Evolutionary conservation across 2,888 invertebrate species (phyloP).

Genomic region (Drosophila lutescens): DNA sequence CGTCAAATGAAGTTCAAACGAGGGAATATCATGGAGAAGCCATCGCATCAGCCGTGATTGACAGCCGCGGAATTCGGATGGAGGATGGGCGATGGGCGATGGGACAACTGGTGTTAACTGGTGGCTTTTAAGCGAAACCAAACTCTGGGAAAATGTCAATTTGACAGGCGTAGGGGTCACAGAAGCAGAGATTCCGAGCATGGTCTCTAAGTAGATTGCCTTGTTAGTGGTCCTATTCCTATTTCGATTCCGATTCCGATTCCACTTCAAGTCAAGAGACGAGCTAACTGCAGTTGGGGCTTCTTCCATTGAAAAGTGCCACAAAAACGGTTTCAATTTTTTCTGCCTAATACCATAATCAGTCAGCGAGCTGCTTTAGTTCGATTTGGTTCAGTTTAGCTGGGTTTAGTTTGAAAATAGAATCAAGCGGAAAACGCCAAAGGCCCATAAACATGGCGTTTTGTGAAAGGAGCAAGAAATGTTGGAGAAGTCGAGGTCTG

Average conservation of each 20-base stretch:
- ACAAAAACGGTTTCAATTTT: constrained; percentile 53
- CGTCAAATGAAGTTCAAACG: constrained; percentile 65
- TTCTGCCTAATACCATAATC: constrained; percentile 59
- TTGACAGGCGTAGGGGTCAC: constrained; percentile 51
- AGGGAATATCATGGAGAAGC: constrained; percentile 4
- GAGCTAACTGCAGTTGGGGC: constrained; percentile 48
- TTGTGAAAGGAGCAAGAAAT: neutral
- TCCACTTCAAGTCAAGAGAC: neutral
- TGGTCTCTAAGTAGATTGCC: constrained; percentile 69
- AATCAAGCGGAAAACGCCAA: constrained; percentile 72
- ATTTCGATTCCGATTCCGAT: constrained; percentile 18
- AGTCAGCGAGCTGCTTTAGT: constrained; percentile 21
- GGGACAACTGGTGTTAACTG: no score
- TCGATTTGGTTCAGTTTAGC: constrained; percentile 15
- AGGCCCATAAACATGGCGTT: constrained; percentile 70
- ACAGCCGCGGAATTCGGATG: constrained; percentile 18
- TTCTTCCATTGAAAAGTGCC: constrained; percentile 68
- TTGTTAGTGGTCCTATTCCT: constrained; percentile 13
- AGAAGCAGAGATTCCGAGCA: neutral
- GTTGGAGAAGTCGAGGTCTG: neutral
- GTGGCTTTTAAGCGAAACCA: constrained; percentile 67
- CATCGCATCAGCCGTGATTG: constrained; percentile 16
- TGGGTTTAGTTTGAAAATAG: constrained; percentile 64
- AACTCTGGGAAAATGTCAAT: constrained; percentile 67
- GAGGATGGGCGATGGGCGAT: constrained; percentile 46